Percentiles rank a stretch among this genome's conserved stretches.
Evolutionary conservation across 2,888 invertebrate species (phyloP).

Genomic region (Antheraea yamamai): DNA sequence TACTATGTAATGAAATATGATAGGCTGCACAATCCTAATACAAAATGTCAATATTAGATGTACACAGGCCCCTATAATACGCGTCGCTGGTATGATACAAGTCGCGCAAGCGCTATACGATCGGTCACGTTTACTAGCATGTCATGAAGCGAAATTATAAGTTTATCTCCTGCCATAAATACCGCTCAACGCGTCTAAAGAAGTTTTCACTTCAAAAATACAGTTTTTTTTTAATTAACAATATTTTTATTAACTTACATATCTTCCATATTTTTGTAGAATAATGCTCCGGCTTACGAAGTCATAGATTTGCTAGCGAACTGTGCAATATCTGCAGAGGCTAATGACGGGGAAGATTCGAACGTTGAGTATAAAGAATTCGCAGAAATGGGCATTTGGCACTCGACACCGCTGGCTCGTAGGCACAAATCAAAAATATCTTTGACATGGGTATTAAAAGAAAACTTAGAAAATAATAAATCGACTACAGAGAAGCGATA

Average conservation of each 20-base stretch:
- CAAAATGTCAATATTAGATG: too few species aligned
- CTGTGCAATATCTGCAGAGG: constrained; percentile 54
- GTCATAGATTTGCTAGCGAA: constrained; percentile 69
- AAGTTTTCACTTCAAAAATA: too few species aligned
- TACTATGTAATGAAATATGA: too few species aligned
- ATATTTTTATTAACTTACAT: constrained; percentile 18
- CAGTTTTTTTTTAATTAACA: not conserved
- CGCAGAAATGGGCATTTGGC: constrained; percentile 76
- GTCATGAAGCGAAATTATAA: too few species aligned
- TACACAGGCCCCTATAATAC: too few species aligned
- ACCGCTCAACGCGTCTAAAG: too few species aligned
- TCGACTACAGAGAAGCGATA: constrained; percentile 46
- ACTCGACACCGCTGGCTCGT: constrained; percentile 71
- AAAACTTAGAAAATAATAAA: constrained; percentile 78
- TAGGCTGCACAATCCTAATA: too few species aligned
- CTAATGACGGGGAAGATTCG: constrained; percentile 47
- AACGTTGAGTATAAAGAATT: constrained; percentile 72
- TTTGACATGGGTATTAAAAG: constrained; percentile 88
- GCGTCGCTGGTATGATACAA: too few species aligned
- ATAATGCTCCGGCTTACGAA: constrained; percentile 55
- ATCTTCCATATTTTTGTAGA: constrained; percentile 43
- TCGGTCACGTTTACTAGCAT: too few species aligned
- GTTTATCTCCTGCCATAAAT: too few species aligned
- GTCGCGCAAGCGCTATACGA: too few species aligned
- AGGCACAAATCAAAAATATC: constrained; percentile 85